phyloP scores from a whole-genome alignment of 2,888 invertebrate genomes.

The Bruchidius siliquastri region DNA sequence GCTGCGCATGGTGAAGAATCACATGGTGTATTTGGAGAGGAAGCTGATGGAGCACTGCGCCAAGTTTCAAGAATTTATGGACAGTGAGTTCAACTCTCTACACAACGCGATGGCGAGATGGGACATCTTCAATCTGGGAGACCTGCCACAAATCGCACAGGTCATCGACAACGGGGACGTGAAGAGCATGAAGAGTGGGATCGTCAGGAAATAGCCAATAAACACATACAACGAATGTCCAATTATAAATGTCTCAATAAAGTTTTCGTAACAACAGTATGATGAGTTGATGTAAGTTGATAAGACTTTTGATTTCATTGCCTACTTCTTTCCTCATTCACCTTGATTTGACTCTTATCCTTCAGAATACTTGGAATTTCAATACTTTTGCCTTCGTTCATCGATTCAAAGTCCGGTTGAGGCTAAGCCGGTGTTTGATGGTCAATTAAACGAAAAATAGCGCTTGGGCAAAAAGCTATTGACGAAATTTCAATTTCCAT shows the following conservation, averaged over 20 bases:
- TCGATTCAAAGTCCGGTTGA: too few relatives aligned
- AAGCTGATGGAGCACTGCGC: slow-evolving; percentile 34
- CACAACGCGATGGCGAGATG: slow-evolving; percentile 34
- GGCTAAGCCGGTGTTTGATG: too few relatives aligned
- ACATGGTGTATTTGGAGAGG: slow-evolving; percentile 30
- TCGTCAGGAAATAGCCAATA: neutral
- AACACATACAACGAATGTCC: neutral
- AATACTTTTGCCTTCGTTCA: too few relatives aligned
- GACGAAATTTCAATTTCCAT: too few relatives aligned
- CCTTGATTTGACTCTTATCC: too few relatives aligned
- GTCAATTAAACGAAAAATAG: too few relatives aligned
- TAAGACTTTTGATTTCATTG: too few relatives aligned
- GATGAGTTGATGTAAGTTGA: too few relatives aligned
- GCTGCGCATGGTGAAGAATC: slow-evolving; percentile 24
- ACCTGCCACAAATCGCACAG: slow-evolving; percentile 19
- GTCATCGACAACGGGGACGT: slow-evolving; percentile 13
- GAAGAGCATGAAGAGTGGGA: slow-evolving; percentile 12
- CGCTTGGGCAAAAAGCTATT: too few relatives aligned
- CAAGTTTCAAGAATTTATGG: slow-evolving; percentile 35
- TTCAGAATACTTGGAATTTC: too few relatives aligned
- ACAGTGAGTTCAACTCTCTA: slow-evolving; percentile 36
- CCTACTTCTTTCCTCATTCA: too few relatives aligned
- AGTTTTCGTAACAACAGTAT: neutral
- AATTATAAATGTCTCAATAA: neutral
- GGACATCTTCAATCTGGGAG: slow-evolving; percentile 30